A percentile compares a stretch with the other conserved stretches of the same genome.
Conservation (phyloP, 2,888 invertebrate species). For the Lithophane leautieri region DNA sequence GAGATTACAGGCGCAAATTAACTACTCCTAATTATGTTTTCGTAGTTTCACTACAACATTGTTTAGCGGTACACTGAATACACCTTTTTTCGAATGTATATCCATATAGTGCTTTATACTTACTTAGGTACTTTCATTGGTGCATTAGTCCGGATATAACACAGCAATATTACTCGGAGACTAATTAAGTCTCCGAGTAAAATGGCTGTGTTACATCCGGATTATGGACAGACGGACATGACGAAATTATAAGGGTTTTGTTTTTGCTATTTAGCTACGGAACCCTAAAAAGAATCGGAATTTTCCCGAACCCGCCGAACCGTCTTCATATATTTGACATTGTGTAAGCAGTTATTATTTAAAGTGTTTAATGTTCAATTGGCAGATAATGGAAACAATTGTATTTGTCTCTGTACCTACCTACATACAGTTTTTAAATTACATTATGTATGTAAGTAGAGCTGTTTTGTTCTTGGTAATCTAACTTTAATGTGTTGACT, state of each 20-base stretch:
- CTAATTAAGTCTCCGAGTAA: neutral
- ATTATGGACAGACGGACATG: neutral
- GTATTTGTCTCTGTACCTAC: neutral
- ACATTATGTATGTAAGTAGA: neutral
- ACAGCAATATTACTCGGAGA: no score
- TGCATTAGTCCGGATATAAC: no score
- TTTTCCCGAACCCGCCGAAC: neutral
- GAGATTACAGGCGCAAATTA: no score
- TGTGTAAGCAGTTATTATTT: neutral
- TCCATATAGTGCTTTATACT: neutral
- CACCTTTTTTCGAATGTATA: neutral
- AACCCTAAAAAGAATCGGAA: neutral
- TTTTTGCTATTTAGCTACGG: neutral
- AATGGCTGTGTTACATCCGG: neutral
- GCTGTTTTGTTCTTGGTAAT: neutral
- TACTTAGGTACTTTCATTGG: no score
- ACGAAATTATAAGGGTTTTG: neutral
- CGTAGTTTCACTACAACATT: neutral
- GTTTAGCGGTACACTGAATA: neutral
- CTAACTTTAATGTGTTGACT: constrained; percentile 1
- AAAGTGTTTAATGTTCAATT: constrained; percentile 14
- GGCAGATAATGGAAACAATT: constrained; percentile 6
- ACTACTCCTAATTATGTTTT: neutral
- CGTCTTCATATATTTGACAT: neutral
- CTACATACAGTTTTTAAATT: neutral